phyloP scores from a whole-genome alignment of 2,888 invertebrate species.

The Lasius fuliginosus region DNA sequence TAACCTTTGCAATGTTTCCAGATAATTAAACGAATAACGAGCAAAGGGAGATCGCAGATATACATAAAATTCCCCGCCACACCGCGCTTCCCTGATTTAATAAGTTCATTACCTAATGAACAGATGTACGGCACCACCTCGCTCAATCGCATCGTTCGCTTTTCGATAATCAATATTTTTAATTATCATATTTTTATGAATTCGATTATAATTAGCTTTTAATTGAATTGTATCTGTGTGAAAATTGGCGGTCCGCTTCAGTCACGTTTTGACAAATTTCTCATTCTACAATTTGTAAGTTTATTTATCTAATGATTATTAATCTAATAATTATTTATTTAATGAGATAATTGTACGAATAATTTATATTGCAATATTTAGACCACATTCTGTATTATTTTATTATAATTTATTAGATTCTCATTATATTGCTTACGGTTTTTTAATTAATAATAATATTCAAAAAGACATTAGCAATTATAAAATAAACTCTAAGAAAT shows the following conservation, averaged over 20 bases:
- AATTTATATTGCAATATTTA: not conserved
- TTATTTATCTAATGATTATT: conserved; percentile 64
- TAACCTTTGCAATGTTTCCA: conserved; percentile 75
- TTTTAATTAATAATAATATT: not conserved
- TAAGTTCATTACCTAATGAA: conserved; percentile 85
- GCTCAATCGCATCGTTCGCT: conserved; percentile 62
- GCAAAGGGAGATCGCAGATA: conserved; percentile 62
- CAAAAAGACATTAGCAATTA: not conserved
- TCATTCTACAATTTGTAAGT: conserved; percentile 60
- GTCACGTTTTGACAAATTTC: conserved; percentile 65
- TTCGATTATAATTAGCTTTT: conserved; percentile 77
- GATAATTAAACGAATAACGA: conserved; percentile 78
- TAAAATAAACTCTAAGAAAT: not conserved
- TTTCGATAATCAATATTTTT: conserved; percentile 85
- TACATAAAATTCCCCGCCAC: conserved; percentile 70
- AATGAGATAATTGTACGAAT: conserved; percentile 23
- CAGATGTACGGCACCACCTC: conserved; percentile 80
- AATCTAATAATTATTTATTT: conserved; percentile 21
- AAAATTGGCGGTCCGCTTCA: conserved; percentile 69
- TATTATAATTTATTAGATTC: conserved; percentile 7
- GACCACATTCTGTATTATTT: conserved; percentile 5
- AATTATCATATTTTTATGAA: conserved; percentile 83
- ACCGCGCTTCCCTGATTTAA: conserved; percentile 82
- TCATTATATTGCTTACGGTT: not conserved
- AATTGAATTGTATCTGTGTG: conserved; percentile 75